A percentile compares a stretch with the other conserved stretches of the same genome.
phyloP scores from a whole-genome alignment of 2,888 invertebrate genomes.

The Portevinia maculata region DNA sequence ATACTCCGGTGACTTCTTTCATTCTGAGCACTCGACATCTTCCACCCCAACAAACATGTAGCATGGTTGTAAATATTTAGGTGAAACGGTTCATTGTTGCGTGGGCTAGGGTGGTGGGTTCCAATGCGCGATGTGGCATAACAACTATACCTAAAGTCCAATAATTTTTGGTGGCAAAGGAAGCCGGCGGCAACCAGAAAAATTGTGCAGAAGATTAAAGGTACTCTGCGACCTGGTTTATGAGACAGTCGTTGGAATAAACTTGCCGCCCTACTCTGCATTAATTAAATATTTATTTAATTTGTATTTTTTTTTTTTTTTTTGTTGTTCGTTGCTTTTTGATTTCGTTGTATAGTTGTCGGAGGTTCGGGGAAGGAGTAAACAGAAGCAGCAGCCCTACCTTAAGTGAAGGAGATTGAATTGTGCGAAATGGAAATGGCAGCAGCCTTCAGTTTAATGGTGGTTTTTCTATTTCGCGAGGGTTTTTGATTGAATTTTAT shows the following conservation, averaged over 20 bases:
- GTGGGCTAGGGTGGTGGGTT: slow-evolving; percentile 30
- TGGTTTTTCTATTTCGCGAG: slow-evolving; percentile 55
- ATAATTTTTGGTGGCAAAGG: slow-evolving; percentile 73
- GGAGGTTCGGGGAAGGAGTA: not conserved
- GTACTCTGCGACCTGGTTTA: slow-evolving; percentile 64
- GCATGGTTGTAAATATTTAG: slow-evolving; percentile 68
- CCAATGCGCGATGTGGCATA: slow-evolving; percentile 34
- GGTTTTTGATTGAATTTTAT: slow-evolving; percentile 70
- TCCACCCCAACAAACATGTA: not conserved
- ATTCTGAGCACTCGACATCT: slow-evolving; percentile 25
- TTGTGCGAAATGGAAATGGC: slow-evolving; percentile 58
- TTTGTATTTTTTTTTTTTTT: slow-evolving; percentile 49
- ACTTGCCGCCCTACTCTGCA: slow-evolving; percentile 53
- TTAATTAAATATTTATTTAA: slow-evolving; percentile 74
- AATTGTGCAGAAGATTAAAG: slow-evolving; percentile 57
- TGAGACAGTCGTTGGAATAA: slow-evolving; percentile 49
- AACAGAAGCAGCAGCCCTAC: not conserved
- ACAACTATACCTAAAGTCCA: slow-evolving; percentile 70
- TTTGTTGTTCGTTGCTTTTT: not conserved
- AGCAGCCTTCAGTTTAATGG: slow-evolving; percentile 24
- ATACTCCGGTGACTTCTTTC: slow-evolving; percentile 64
- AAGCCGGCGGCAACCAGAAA: slow-evolving; percentile 26
- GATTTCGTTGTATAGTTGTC: slow-evolving; percentile 5
- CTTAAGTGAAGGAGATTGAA: slow-evolving; percentile 52
- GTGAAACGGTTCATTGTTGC: slow-evolving; percentile 70